These are phyloP conservation scores for Pseudomyrmex sp. DNA, from an alignment of 1,140 invertebrate genomes.

Conservation along the genomic window DNA sequence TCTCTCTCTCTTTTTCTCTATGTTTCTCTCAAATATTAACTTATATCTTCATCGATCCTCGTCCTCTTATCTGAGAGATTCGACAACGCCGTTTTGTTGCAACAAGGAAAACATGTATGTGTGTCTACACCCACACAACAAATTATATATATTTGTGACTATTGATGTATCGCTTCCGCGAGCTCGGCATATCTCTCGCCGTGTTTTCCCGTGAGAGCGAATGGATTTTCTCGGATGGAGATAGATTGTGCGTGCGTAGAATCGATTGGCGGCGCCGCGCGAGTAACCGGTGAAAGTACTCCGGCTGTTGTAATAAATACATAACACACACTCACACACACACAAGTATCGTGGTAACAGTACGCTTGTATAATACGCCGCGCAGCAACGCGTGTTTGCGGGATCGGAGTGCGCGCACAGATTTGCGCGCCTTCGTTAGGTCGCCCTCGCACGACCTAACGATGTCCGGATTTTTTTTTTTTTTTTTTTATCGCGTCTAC, in stretches of 20 bases:
- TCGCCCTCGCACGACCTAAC: too few relatives aligned
- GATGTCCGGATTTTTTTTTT: neutral
- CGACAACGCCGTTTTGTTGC: neutral
- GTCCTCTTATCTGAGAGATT: neutral
- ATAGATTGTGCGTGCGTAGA: slow-evolving; percentile 1
- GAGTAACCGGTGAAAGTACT: slow-evolving; percentile 36
- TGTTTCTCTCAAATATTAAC: neutral
- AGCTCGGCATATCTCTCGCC: neutral
- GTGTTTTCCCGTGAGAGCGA: slow-evolving; percentile 30
- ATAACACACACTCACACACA: neutral
- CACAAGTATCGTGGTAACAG: too few relatives aligned
- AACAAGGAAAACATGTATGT: neutral
- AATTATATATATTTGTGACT: slow-evolving; percentile 30
- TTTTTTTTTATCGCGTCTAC: slow-evolving; percentile 43
- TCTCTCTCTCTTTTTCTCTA: neutral
- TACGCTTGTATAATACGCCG: too few relatives aligned
- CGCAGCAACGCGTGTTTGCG: too few relatives aligned
- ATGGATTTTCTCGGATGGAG: slow-evolving; percentile 44
- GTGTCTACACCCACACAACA: neutral
- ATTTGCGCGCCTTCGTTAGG: too few relatives aligned
- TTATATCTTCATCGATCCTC: neutral
- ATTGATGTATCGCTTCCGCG: slow-evolving; percentile 7
- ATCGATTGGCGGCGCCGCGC: neutral
- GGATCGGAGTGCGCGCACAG: too few relatives aligned
- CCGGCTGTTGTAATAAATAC: slow-evolving; percentile 26